Conservation (phyloP, 2,113 vertebrate species). For the Toxotes chatareus region DNA sequence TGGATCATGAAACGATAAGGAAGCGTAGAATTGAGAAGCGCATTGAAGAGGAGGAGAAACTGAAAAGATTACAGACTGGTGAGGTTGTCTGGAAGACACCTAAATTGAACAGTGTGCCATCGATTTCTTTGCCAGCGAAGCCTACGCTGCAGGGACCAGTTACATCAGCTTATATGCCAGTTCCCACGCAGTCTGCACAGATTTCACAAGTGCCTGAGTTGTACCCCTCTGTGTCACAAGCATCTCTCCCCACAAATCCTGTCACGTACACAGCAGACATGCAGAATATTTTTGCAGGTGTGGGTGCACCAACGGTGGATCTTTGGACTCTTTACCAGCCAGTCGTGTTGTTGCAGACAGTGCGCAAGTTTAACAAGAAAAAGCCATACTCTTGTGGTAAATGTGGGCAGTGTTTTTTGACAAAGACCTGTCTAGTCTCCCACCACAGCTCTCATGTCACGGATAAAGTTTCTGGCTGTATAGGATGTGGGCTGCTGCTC, state of each 20-base stretch:
- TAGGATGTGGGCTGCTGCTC: conserved; percentile 78
- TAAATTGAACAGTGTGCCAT: neutral
- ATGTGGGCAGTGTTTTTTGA: conserved; percentile 71
- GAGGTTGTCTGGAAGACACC: conserved; percentile 62
- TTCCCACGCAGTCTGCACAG: neutral
- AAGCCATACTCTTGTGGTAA: conserved; percentile 69
- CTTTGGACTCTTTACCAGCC: conserved; percentile 81
- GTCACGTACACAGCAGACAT: neutral
- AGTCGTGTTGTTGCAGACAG: conserved; percentile 67
- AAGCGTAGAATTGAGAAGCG: conserved; percentile 70
- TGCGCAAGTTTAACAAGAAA: conserved; percentile 38
- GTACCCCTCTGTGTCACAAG: conserved; percentile 4
- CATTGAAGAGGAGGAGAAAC: conserved; percentile 62
- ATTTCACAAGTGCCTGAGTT: conserved; percentile 57
- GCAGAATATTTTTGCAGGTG: conserved; percentile 49
- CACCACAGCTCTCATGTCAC: conserved; percentile 68
- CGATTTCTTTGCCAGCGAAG: conserved; percentile 8
- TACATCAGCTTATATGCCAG: conserved; percentile 7
- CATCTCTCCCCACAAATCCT: conserved; percentile 31
- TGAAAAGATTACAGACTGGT: conserved; percentile 59
- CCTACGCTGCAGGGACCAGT: neutral
- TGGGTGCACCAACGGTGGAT: conserved; percentile 74
- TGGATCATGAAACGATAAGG: conserved; percentile 68
- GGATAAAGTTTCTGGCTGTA: conserved; percentile 75
- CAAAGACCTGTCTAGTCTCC: conserved; percentile 56